Base-by-base conservation (phyloP, 2,797 vertebrate genomes). In the Protosalanx chinensis region DNA sequence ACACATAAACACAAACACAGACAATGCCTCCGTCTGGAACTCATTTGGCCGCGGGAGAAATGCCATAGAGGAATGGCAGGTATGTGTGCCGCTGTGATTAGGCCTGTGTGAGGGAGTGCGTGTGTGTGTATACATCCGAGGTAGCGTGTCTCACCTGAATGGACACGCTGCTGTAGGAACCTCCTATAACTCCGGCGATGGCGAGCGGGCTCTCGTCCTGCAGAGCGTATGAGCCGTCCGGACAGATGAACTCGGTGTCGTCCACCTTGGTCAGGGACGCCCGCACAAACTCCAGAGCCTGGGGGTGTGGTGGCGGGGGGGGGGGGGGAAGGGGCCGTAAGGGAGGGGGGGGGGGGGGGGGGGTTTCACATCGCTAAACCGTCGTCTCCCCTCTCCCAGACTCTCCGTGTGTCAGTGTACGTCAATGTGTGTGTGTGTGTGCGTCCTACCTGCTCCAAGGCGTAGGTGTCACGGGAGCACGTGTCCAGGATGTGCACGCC, bases 231-330 rank as follows among this genome's bases (percentile, higher is more conserved):
- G 98, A 99, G 63, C 98, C 98, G 1, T 99, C 98, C 2, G 97
- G 97, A 83, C 98, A 98, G 91, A 98, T 98, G 79, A 98, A 98
- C 82, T 99, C 97, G 0, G 97, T 95, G 93, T 99, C 97, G 53
- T 99, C 98, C 88, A 98, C 97, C 92, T 98, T 98, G 78, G 97
- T 98, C 80, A 99, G 94, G 41, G 98, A 98, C 2, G 97, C 97
- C 83, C 96, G 94, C 76, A 98, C 96, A 0, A 99, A 99, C 87
- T 98, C 97, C 91, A 99, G 88, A 8, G 97, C 97, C 90, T 91
- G 8, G 12, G 51, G 30, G 10, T 13, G 1, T 1, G 23, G 23
- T 1, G 23, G 23, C 1, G 23, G 23, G 23, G 23, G 23, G 23
- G 1, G 23, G 23, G 23, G 23, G 23, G 23, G 23, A n/a, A n/a